Base-by-base conservation (phyloP, 2,113 vertebrate species). In the Chelonoidis abingdonii region DNA sequence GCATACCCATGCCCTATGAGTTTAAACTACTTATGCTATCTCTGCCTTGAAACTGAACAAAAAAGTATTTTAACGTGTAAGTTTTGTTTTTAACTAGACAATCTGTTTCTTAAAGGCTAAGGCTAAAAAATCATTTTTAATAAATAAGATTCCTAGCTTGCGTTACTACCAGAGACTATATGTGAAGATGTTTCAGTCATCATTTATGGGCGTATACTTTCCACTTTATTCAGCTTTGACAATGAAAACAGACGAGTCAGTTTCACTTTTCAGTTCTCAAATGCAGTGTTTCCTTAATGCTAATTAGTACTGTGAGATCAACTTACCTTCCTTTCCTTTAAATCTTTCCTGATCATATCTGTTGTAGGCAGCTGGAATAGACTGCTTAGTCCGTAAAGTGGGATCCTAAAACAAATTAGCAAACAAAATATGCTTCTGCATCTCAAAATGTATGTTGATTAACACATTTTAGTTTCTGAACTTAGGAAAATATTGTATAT, bases 291-390 rank as follows among this genome's bases (percentile, higher is more conserved):
- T 72, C 65, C n/a, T 72, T 21, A 6, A 12, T 13, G 90, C 94
- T 35, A 10, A 86, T 78, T 38, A 72, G 2, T 2, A 81, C 83
- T 79, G 59, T 4, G 6, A 4, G 24, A 41, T 52, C 53, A 93
- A 98, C 98, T 98, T 97, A 98, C 99, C 99, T 97, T 99, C 99
- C 99, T 99, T 99, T 95, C 99, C 99, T 98, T 99, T 99, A 97
- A 99, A 99, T 94, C 99, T 98, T 98, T 99, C 99, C 97, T 99
- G 99, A 98, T 99, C 99, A 0, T 99, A 99, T 99, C 99, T 99
- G 98, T 99, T 99, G 97, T 99, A 99, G 62, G 99, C 99, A 69
- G 99, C 99, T 89, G 99, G 99, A 89, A 99, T 99, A 25, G 99
- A 99, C 96, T 99, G 99, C 94, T 99, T 99, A 97, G 98, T 99